Conservation (phyloP, 2,797 vertebrate genomes). For the Rhinoraja longicauda region DNA sequence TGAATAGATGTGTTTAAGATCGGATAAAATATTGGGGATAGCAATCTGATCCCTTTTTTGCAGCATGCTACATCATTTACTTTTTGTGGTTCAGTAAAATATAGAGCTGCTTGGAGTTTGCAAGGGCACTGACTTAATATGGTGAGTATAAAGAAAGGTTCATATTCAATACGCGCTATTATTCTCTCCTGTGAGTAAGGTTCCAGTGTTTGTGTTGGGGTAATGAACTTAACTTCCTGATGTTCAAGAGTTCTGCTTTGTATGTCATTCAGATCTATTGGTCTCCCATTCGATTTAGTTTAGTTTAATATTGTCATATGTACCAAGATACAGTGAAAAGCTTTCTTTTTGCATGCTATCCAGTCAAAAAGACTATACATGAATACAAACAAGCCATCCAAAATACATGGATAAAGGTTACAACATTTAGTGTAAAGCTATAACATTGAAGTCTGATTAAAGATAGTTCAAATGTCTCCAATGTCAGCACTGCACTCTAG, state of each 20-base stretch:
- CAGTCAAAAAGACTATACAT: no score
- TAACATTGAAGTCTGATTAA: no score
- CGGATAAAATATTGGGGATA: not conserved
- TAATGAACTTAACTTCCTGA: not conserved
- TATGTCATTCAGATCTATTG: not conserved
- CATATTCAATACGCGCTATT: not conserved
- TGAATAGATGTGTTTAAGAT: not conserved
- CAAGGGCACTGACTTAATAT: not conserved
- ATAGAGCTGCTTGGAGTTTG: not conserved
- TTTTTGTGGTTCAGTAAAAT: not conserved
- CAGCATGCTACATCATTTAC: not conserved
- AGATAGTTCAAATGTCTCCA: no score
- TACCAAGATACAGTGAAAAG: no score
- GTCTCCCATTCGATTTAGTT: not conserved
- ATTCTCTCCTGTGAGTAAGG: not conserved
- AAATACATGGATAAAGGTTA: no score
- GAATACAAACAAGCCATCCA: no score
- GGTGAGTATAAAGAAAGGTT: not conserved
- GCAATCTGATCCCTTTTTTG: not conserved
- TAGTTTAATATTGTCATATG: no score
- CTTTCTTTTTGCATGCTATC: no score
- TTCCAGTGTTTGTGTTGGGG: not conserved
- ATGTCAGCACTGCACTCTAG: no score
- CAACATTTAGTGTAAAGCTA: no score
- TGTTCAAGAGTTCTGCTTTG: not conserved